Percentiles rank a stretch among this genome's conserved stretches.
Evolutionary conservation across 2,113 vertebrate genomes (phyloP).

Genomic region (Cavia aperea): DNA sequence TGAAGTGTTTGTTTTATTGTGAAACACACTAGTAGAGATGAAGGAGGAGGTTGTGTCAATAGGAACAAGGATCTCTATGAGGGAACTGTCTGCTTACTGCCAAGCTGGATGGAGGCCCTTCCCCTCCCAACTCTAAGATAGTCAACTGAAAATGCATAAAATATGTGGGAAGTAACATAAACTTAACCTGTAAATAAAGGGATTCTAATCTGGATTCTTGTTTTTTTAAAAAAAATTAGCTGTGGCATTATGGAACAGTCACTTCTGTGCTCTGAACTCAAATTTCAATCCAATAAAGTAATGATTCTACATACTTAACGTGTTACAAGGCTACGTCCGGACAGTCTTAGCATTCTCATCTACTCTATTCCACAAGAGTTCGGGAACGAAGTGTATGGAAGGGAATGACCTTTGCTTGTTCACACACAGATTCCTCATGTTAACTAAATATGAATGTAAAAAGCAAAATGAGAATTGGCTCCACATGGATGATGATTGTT

Average conservation of each 20-base stretch:
- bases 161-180: neutral
- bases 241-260: neutral
- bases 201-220: neutral
- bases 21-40: neutral
- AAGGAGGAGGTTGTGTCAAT: neutral
- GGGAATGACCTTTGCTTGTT: neutral
- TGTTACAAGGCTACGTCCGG: neutral
- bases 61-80: neutral
- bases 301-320: neutral
- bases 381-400: neutral
- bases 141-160: neutral
- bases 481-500: neutral
- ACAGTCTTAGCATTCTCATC: neutral
- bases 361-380: neutral
- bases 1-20: neutral
- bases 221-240: neutral
- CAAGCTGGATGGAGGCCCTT: neutral
- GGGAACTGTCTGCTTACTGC: neutral
- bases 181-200: neutral
- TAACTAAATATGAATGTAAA: neutral
- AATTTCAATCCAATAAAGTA: neutral
- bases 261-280: neutral
- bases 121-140: neutral
- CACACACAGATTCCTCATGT: neutral
- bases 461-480: neutral